Evolutionary conservation across 1,140 invertebrate species (phyloP), one percentile per base, ranked within the genome.

Genomic region (Brachionus manjavacas): DNA sequence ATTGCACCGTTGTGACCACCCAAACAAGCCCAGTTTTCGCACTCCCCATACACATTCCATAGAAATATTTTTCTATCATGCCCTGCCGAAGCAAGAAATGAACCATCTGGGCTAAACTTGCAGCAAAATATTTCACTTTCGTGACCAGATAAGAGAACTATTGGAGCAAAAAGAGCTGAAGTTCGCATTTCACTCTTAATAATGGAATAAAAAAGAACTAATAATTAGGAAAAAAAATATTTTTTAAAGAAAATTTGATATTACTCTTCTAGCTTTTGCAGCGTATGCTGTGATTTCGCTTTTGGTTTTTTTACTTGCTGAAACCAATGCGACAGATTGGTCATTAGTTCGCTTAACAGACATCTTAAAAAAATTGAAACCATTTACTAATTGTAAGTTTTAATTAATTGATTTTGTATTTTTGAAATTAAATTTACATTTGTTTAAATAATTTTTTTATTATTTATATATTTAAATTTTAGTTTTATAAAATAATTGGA

Each of bases 1-100:
- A 99, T 92, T 11, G 96, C 95, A n/a, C 97, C 97, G 16, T 93
- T 95, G 89, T 99, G 98, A 0, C 96, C 92, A 72, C 93, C 89
- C 91, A 99, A 92, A 8, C 94, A 92, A 86, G 94, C 94, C 85
- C 97, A 93, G 89, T 99, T 99, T 87, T 99, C 96, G 91, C 97
- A 99, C 88, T 99, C 96, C 4, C 95, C 97, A 89, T 96, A 97
- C 2, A 96, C 95, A 89, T 94, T 96, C 98, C 98, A 99, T 86
- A 99, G 91, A 89, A 94, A 96, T 85, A 99, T 96, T 90, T 95
- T 93, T 88, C 96, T 91, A 88, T 99, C 98, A 89, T 96, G 97
- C n/a, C 97, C 98, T 43, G 94, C 93, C 0, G 96, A 96, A 8
- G 95, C 95, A 23, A 99, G 89, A 88, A 96, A 93, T 86, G 95